Evolutionary conservation across 1,140 invertebrate genomes (phyloP), one percentile per base, ranked within the genome.

Genomic region (Cepaea nemoralis): DNA sequence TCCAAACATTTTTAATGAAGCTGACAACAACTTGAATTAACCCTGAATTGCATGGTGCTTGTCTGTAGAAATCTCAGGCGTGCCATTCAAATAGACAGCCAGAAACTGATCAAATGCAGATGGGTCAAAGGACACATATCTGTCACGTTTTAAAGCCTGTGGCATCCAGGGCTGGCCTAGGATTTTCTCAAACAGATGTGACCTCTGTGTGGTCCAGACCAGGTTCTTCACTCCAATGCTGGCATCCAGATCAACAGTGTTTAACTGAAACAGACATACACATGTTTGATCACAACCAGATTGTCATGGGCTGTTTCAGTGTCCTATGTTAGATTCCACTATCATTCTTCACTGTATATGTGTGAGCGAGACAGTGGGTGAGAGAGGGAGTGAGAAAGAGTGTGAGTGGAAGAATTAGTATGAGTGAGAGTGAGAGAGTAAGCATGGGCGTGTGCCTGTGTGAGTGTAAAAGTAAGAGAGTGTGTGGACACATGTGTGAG

Each of bases 81-180:
- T 27, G 24, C 89, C 90, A 89, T 94, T 94, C 89, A 94, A 93
- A 92, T 96, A 97, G 92, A 97, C 95, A 19, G 95, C 94, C 86
- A 95, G 91, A 71, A 97, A 92, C 86, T 94, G 94, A 86, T 94
- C 94, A 87, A 97, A 95, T 16, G 96, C 94, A 85, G 95, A 93
- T 50, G 93, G 93, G 90, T 97, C 96, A 84, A 96, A 97, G 45
- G 94, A 94, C 75, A 94, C 91, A 75, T 96, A 91, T 42, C 91
- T 88, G 86, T 89, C 94, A 12, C 94, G 95, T 78, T 93, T 88
- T 88, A 95, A 95, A 35, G 90, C 83, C 19, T 81, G 48, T 27
- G 86, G 82, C 79, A 87, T 86, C 85, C 89, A 88, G 16, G 89
- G 86, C 82, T 88, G 85, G 3, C 85, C 84, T 55, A 87, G 19